Base-by-base conservation (phyloP, 2,113 vertebrate species). In the Beaufortia kweichowensis region DNA sequence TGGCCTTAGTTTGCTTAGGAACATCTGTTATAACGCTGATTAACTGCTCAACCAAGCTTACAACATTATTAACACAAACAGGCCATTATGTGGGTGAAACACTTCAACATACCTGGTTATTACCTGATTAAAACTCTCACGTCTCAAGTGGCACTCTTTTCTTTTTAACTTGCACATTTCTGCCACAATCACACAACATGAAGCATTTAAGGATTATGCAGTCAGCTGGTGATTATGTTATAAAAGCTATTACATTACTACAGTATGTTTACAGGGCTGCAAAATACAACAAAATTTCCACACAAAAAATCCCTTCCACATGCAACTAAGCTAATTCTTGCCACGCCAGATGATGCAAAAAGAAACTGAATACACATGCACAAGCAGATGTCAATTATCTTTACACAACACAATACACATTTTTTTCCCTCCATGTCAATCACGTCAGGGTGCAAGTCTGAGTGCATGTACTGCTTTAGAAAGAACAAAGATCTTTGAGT, bases 11-110 rank as follows among this genome's bases (percentile, higher is more conserved):
- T 9, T 61, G 56, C 57, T 48, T 10, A 62, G n/a, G 71, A 61
- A 74, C 39, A 61, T 60, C 56, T 73, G 31, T 55, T 57, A 71
- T 71, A 71, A 59, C 55, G 41, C 21, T 19, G 71, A 74, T 74
- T 61, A 74, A 74, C 35, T 74, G 26, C 71, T 61, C 19, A 29
- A 61, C 35, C 26, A 61, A 74, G 71, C 71, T 48, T 41, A 48
- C 26, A 74, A 61, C 57, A 60, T 60, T 74, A 61, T 31, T 39
- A 60, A 29, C 39, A 48, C 55, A 74, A 74, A 74, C 71, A 73
- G 17, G 70, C 41, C 71, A 74, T 74, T 62, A 74, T 48, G 39
- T 61, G 39, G 71, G 57, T 74, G 57, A 74, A 74, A 74, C 57
- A 21, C 35, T 48, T 26, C 5, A 24, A 48, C 11, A 39, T 74